A percentile compares a stretch with the other conserved stretches of the same genome.
These are phyloP conservation scores for Antheraea pernyi DNA, from an alignment of 1,140 invertebrate species.

Conservation along the genomic window DNA sequence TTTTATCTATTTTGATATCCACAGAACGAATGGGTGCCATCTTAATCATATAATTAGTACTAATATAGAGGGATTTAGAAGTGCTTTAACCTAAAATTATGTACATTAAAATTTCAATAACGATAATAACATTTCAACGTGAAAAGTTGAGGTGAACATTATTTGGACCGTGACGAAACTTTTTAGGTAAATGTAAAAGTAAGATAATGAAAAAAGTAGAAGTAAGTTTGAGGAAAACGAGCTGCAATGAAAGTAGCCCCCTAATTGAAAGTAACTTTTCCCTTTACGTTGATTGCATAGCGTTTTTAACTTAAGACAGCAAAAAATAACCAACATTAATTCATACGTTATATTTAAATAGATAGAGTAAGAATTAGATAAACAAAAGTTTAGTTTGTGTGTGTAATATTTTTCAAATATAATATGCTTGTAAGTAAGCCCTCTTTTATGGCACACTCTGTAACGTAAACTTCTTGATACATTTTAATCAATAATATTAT, in stretches of 20 bases:
- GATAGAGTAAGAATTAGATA: background rate
- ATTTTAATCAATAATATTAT: no score
- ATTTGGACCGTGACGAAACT: slow-evolving; percentile 4
- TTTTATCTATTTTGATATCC: no score
- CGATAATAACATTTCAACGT: background rate
- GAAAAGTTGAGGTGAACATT: slow-evolving; percentile 3
- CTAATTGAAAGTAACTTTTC: background rate
- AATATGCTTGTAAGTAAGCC: no score
- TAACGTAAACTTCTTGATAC: no score
- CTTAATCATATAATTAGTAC: no score
- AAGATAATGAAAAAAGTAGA: slow-evolving; percentile 9
- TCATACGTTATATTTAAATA: background rate
- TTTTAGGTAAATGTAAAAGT: slow-evolving; percentile 9
- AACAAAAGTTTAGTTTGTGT: no score
- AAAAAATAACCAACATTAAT: background rate
- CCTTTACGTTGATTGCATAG: background rate
- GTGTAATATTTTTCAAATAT: no score
- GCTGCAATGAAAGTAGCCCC: background rate
- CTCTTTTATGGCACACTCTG: no score
- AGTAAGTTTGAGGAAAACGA: background rate
- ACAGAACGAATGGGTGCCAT: no score
- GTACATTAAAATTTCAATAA: background rate
- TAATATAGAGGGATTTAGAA: no score
- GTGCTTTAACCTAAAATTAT: background rate
- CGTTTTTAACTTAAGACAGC: background rate